Evolutionary conservation across 1,140 invertebrate species (phyloP), one percentile per base, ranked within the genome.

Genomic region (Ceratosolen fusciceps): DNA sequence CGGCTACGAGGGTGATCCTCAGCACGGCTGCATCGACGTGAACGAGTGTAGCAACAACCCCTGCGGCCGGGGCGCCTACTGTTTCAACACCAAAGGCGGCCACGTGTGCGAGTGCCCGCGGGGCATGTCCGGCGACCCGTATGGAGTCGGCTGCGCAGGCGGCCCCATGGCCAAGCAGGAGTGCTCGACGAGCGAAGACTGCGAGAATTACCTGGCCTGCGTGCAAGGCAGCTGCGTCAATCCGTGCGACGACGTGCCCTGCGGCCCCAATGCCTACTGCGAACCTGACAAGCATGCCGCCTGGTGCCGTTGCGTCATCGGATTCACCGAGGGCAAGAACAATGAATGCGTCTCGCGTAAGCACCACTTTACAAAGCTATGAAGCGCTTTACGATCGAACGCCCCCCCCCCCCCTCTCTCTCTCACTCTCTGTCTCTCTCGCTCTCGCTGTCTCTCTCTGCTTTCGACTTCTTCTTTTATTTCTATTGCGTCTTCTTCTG

Each of bases 281-380:
- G 95, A 96, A 90, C 93, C 96, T 0, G 94, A 96, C 80, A 95
- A 96, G 83, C 96, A 98, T 87, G 95, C 95, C 0, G 95, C 96
- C 5, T 96, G 95, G 94, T 98, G 96, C 87, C 92, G 95, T 80
- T 98, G 96, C 86, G 92, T 93, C 67, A 93, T 95, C 52, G 96
- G 96, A 31, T 98, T 93, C 85, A 92, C 92, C 1, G 94, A 96
- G 88, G 93, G 93, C 68, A 91, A 92, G 56, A 93, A 93, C 76
- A 95, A 95, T 73, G 93, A 95, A 90, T 96, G 96, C 81, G 93
- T 96, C 47, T 96, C 95, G 24, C 92, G 94, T 95, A 89, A 92
- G 92, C n/a, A n/a, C n/a, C n/a, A n/a, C n/a, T n/a, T n/a, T n/a
- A n/a, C n/a, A n/a, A n/a, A n/a, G n/a, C n/a, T n/a, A n/a, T n/a